Percentiles rank a stretch among this genome's conserved stretches.
These are phyloP conservation scores for Phenacoccus solenopsis DNA, from an alignment of 1,140 invertebrate genomes.

Conservation along the genomic window DNA sequence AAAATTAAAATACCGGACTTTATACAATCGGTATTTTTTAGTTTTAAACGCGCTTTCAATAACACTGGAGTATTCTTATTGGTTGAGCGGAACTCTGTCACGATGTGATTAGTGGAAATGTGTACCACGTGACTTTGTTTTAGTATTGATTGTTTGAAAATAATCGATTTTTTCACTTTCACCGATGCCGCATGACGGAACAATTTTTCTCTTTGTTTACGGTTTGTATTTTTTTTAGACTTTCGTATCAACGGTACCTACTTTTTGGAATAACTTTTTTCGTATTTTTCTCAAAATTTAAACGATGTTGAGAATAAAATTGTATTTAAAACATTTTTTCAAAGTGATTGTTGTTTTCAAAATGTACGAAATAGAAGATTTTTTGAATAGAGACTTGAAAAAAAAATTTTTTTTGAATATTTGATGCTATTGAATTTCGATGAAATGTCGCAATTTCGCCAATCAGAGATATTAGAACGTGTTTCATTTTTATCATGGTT, in stretches of 20 bases:
- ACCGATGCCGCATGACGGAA: background rate
- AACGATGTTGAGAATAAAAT: too few relatives aligned
- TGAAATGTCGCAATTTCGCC: too few relatives aligned
- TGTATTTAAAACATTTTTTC: too few relatives aligned
- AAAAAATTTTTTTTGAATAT: too few relatives aligned
- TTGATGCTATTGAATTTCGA: too few relatives aligned
- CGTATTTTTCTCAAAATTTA: background rate
- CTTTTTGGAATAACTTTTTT: too few relatives aligned
- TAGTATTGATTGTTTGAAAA: constrained; percentile 8
- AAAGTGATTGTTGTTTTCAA: too few relatives aligned
- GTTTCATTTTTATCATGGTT: too few relatives aligned
- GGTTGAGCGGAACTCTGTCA: background rate
- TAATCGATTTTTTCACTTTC: background rate
- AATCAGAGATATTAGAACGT: too few relatives aligned
- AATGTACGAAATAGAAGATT: too few relatives aligned
- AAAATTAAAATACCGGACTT: background rate
- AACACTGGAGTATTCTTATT: background rate
- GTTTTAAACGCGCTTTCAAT: background rate
- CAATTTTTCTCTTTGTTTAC: background rate
- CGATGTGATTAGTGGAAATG: background rate
- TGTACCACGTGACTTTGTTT: background rate
- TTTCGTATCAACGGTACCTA: background rate
- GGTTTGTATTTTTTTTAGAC: background rate
- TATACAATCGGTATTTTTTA: constrained; percentile 3
- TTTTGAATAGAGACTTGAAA: too few relatives aligned